Conservation (phyloP, 2,797 vertebrate species). For the Gallinago stenura region DNA sequence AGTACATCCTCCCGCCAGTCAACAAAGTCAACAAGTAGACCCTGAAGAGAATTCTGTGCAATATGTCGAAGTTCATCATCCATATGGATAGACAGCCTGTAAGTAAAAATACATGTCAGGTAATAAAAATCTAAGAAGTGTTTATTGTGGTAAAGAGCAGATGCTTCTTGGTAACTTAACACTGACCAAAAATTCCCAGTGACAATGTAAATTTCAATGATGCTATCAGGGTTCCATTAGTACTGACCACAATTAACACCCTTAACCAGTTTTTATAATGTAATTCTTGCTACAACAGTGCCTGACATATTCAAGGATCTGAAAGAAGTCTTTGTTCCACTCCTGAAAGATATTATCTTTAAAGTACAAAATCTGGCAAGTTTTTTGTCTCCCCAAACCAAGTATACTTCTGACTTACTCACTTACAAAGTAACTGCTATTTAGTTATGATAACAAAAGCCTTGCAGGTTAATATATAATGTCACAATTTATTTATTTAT, state of each 20-base stretch:
- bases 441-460: neutral
- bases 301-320: neutral
- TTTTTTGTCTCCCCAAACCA: neutral
- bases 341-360: neutral
- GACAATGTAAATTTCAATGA: neutral
- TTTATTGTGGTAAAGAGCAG: neutral
- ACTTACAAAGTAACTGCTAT: neutral
- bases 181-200: neutral
- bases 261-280: neutral
- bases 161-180: neutral
- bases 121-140: neutral
- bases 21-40: slow-evolving; percentile 94
- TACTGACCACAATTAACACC: neutral
- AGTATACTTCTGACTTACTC: neutral
- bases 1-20: slow-evolving; percentile 98
- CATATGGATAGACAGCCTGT: slow-evolving; percentile 97
- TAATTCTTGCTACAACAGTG: neutral
- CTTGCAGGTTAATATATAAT: neutral
- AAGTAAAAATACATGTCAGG: neutral
- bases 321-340: neutral
- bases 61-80: slow-evolving; percentile 97
- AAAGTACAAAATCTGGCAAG: neutral
- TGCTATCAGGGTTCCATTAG: neutral
- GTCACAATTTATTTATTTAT: neutral
- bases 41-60: slow-evolving; percentile 97